Evolutionary conservation across 2,888 invertebrate species (phyloP).

Genomic region (Pinctada fucata): DNA sequence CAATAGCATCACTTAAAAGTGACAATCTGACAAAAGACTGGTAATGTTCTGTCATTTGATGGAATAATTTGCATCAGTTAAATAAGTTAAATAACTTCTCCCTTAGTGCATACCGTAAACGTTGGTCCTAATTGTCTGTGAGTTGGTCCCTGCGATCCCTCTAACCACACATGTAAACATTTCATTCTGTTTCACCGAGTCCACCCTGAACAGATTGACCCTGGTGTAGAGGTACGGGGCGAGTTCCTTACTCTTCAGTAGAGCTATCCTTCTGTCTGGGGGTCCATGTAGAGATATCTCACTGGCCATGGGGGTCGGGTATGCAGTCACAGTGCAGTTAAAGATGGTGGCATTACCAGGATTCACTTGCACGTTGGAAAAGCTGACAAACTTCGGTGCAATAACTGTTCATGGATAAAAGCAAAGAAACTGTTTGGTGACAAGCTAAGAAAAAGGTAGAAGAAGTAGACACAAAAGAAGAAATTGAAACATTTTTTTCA

Average conservation of each 20-base stretch:
- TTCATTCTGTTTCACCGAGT: constrained; percentile 57
- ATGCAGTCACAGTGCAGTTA: constrained; percentile 70
- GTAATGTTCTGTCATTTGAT: too few species aligned
- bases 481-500: too few species aligned
- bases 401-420: constrained; percentile 54
- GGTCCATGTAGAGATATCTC: constrained; percentile 61
- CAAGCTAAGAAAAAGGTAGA: too few species aligned
- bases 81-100: too few species aligned
- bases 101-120: constrained; percentile 57
- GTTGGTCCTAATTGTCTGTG: constrained; percentile 58
- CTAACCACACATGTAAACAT: constrained; percentile 64
- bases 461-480: too few species aligned
- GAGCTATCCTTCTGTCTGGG: constrained; percentile 50
- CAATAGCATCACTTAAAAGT: too few species aligned
- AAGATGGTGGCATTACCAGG: constrained; percentile 63
- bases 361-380: constrained; percentile 64
- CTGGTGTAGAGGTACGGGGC: constrained; percentile 60
- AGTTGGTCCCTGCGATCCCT: constrained; percentile 61
- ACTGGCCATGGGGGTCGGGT: constrained; percentile 60
- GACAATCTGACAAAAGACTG: too few species aligned
- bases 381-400: constrained; percentile 62
- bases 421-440: background rate
- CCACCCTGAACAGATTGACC: constrained; percentile 52
- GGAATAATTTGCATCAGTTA: too few species aligned
- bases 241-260: constrained; percentile 55